phyloP scores from a whole-genome alignment of 1,140 invertebrate species.

The Cyrtorhinus lividipennis region DNA sequence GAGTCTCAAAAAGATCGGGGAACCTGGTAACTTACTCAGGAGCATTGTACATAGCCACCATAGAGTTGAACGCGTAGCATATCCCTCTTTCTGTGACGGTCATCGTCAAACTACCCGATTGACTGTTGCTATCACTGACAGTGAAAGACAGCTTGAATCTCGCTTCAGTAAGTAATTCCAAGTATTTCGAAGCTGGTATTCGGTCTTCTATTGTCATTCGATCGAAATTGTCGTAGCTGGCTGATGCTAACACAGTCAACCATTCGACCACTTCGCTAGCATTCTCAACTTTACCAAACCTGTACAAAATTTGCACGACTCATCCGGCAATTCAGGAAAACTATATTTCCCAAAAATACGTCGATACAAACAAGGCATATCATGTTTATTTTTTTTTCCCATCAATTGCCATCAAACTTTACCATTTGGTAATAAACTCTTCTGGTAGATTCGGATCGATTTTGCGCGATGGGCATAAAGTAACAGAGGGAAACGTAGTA shows the following conservation, averaged over 20 bases:
- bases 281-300: background rate
- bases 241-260: conserved; percentile 32
- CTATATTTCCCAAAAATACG: background rate
- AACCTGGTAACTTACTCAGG: conserved; percentile 40
- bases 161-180: conserved; percentile 33
- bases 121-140: conserved; percentile 23
- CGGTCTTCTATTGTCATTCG: conserved; percentile 34
- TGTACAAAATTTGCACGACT: too few species aligned
- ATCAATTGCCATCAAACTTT: conserved; percentile 1
- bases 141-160: conserved; percentile 18
- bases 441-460: conserved; percentile 28
- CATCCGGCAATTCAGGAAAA: background rate
- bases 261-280: background rate
- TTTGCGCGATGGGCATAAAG: conserved; percentile 32
- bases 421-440: conserved; percentile 33
- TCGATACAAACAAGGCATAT: too few species aligned
- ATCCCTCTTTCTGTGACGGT: conserved; percentile 48
- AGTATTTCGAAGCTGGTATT: conserved; percentile 34
- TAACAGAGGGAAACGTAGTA: conserved; percentile 47
- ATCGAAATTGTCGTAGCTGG: conserved; percentile 41
- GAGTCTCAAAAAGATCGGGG: too few species aligned
- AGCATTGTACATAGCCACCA: conserved; percentile 43
- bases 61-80: conserved; percentile 48
- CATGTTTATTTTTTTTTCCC: too few species aligned
- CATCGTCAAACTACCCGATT: conserved; percentile 8